Evolutionary conservation across 2,797 vertebrate genomes (phyloP).

Genomic region (Platalea minor): DNA sequence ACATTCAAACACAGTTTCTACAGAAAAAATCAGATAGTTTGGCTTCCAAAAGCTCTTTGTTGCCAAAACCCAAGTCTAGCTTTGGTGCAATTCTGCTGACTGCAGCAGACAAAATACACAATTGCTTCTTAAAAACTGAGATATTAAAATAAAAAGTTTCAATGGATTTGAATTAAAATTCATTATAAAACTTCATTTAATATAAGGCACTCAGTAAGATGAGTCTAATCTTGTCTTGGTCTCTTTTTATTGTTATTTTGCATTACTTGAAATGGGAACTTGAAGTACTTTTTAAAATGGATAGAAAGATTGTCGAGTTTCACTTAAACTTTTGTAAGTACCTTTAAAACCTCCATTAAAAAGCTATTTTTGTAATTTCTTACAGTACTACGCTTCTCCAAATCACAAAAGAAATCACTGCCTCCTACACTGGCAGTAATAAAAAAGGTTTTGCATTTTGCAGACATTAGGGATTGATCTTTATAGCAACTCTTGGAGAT

Average conservation of each 20-base stretch:
- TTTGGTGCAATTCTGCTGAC: not conserved
- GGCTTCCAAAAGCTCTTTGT: not conserved
- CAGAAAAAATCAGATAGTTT: not conserved
- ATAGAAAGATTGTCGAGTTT: conserved; percentile 28
- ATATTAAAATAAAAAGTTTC: not conserved
- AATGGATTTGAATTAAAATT: conserved; percentile 16
- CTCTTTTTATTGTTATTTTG: conserved; percentile 46
- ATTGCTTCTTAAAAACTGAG: not conserved
- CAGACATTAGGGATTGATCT: conserved; percentile 53
- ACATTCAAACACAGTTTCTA: not conserved
- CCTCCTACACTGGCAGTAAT: conserved; percentile 57
- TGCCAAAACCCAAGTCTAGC: not conserved
- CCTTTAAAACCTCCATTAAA: conserved; percentile 59
- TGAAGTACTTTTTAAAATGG: conserved; percentile 44
- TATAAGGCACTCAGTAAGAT: not conserved
- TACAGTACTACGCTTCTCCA: conserved; percentile 35
- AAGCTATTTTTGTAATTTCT: conserved; percentile 66
- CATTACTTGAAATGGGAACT: conserved; percentile 45
- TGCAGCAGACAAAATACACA: not conserved
- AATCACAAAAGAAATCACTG: conserved; percentile 62
- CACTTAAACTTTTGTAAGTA: conserved; percentile 58
- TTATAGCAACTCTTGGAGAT: conserved; percentile 11
- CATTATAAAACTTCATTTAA: conserved; percentile 26
- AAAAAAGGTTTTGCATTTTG: conserved; percentile 53
- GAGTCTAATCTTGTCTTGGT: not conserved